Evolutionary conservation across 92 coral and sea anemone genomes (phyloP).

Genomic region (Diadumene lineata): DNA sequence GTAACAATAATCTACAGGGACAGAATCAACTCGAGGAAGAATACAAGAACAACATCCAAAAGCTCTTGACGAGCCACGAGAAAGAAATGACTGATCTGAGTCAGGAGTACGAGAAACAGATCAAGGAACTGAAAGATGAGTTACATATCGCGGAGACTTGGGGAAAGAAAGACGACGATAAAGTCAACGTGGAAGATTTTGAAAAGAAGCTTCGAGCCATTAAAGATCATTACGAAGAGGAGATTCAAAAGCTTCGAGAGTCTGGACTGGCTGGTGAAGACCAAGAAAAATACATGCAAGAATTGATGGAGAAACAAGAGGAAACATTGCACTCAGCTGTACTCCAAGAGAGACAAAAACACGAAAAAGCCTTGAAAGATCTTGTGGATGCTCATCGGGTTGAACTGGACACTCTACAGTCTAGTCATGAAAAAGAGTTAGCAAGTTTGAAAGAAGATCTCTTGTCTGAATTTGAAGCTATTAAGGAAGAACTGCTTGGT

Average conservation of each 20-base stretch:
- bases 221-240: conserved; percentile 69
- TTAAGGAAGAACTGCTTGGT: conserved; percentile 66
- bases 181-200: conserved; percentile 44
- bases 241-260: conserved; percentile 43
- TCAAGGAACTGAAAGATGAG: conserved; percentile 77
- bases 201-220: conserved; percentile 76
- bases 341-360: conserved; percentile 56
- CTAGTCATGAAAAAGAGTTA: conserved; percentile 67
- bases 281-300: conserved; percentile 64
- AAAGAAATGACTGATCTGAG: conserved; percentile 65
- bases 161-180: conserved; percentile 39
- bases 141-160: conserved; percentile 63
- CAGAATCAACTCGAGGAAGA: conserved; percentile 48
- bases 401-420: conserved; percentile 65
- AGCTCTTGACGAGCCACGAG: conserved; percentile 63
- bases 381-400: conserved; percentile 33
- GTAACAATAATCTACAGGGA: conserved; percentile 59
- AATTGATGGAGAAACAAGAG: conserved; percentile 74
- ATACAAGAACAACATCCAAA: conserved; percentile 64
- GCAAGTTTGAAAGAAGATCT: conserved; percentile 61
- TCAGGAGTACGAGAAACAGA: conserved; percentile 72
- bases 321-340: conserved; percentile 62
- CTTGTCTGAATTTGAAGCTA: conserved; percentile 56
- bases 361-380: conserved; percentile 19
- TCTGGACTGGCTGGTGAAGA: conserved; percentile 26